Conservation (phyloP, 35 echinoderm and acorn worm species). For the Heliocidaris erythrogramma region DNA sequence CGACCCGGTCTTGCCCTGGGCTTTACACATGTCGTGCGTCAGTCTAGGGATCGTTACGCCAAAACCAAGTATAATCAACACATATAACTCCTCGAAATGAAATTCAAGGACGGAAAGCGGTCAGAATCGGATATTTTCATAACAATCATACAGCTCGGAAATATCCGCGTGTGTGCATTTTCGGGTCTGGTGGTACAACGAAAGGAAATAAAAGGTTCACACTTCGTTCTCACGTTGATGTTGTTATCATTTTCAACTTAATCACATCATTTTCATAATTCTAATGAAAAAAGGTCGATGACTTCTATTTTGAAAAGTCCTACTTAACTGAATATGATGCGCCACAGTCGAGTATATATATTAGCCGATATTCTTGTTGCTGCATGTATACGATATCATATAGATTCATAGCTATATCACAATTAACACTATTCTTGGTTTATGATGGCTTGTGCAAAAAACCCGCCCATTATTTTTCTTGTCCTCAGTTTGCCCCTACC, state of each 20-base stretch:
- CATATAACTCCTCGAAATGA: neutral
- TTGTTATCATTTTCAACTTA: neutral
- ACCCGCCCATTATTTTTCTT: no score
- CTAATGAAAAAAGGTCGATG: neutral
- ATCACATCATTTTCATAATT: neutral
- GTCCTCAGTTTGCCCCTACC: no score
- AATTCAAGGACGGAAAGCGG: neutral
- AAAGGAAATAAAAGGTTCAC: neutral
- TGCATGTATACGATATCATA: no score
- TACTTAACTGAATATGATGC: no score
- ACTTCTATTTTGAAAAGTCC: neutral
- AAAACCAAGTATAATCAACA: neutral
- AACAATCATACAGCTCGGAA: neutral
- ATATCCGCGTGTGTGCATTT: neutral
- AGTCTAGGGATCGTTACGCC: neutral
- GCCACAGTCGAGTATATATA: no score
- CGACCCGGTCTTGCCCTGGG: neutral
- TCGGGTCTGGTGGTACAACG: neutral
- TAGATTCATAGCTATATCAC: no score
- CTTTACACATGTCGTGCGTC: neutral
- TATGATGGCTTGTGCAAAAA: no score
- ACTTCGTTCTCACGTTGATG: neutral
- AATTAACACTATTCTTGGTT: no score
- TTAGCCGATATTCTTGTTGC: no score
- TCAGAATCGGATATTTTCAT: neutral